These are phyloP conservation scores for Girardia tigrina DNA, from an alignment of 2,888 invertebrate genomes.

Conservation along the genomic window DNA sequence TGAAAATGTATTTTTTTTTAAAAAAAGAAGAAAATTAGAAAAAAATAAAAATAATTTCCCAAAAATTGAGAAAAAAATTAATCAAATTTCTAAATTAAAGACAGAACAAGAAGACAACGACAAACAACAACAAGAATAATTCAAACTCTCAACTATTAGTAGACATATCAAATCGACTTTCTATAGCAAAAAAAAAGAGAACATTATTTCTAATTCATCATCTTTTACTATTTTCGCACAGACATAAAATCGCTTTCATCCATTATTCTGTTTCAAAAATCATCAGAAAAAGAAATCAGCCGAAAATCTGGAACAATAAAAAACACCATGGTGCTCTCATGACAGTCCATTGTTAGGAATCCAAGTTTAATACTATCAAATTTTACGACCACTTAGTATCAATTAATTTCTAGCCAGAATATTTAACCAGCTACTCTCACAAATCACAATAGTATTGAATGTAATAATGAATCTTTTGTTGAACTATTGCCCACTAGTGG, in stretches of 20 bases:
- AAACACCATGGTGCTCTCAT: not conserved
- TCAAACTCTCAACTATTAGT: too few relatives aligned
- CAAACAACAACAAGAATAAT: too few relatives aligned
- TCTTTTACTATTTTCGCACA: not conserved
- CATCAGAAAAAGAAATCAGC: slow-evolving; percentile 17
- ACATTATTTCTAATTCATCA: too few relatives aligned
- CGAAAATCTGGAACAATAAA: slow-evolving; percentile 17
- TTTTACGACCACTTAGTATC: slow-evolving; percentile 23
- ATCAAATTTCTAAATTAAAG: too few relatives aligned
- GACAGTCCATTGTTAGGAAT: not conserved
- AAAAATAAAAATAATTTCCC: too few relatives aligned
- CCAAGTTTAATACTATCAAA: slow-evolving; percentile 18
- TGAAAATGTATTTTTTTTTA: too few relatives aligned
- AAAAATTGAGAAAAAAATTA: too few relatives aligned
- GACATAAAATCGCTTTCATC: not conserved
- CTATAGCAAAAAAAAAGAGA: too few relatives aligned
- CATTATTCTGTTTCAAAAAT: not conserved
- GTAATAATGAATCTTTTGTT: slow-evolving; percentile 23
- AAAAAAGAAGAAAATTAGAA: too few relatives aligned
- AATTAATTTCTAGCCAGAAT: slow-evolving; percentile 23
- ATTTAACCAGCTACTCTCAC: slow-evolving; percentile 18
- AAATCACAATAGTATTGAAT: slow-evolving; percentile 12
- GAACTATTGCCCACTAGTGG: slow-evolving; percentile 18
- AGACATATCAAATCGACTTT: too few relatives aligned
- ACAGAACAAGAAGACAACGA: too few relatives aligned